Evolutionary conservation across 2,113 vertebrate genomes (phyloP).

Genomic region (Tenrec ecaudatus): DNA sequence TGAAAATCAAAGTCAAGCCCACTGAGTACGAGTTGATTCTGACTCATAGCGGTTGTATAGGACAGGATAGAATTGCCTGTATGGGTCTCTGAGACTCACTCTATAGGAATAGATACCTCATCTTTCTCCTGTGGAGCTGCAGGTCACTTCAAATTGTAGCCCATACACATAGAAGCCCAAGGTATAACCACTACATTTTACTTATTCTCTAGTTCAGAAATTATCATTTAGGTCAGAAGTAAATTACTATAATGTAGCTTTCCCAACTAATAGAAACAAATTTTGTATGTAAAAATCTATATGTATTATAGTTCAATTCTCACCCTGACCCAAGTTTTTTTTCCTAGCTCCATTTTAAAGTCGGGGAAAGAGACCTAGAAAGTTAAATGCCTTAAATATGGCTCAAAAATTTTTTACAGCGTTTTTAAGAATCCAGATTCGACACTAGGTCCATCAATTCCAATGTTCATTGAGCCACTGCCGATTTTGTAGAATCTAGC

Average conservation of each 20-base stretch:
- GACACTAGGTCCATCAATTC: not conserved
- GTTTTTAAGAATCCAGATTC: not conserved
- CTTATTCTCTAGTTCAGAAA: too few species aligned
- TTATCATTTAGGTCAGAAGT: not conserved
- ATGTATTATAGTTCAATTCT: not conserved
- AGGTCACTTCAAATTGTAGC: too few species aligned
- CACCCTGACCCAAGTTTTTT: not conserved
- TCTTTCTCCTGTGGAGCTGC: too few species aligned
- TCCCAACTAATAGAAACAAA: not conserved
- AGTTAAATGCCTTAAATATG: not conserved
- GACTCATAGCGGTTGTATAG: too few species aligned
- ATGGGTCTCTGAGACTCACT: too few species aligned
- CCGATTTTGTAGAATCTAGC: not conserved
- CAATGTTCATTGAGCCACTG: not conserved
- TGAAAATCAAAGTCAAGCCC: not conserved
- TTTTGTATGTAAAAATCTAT: not conserved
- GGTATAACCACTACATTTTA: too few species aligned
- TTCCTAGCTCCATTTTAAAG: not conserved
- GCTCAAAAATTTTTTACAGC: not conserved
- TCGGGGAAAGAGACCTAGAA: constrained; percentile 19
- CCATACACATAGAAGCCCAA: too few species aligned
- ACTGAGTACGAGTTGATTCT: not conserved
- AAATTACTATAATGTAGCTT: not conserved
- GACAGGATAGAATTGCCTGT: too few species aligned
- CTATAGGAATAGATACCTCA: too few species aligned